Conservation (phyloP, 2,888 invertebrate genomes). For the Folsomia candida region DNA sequence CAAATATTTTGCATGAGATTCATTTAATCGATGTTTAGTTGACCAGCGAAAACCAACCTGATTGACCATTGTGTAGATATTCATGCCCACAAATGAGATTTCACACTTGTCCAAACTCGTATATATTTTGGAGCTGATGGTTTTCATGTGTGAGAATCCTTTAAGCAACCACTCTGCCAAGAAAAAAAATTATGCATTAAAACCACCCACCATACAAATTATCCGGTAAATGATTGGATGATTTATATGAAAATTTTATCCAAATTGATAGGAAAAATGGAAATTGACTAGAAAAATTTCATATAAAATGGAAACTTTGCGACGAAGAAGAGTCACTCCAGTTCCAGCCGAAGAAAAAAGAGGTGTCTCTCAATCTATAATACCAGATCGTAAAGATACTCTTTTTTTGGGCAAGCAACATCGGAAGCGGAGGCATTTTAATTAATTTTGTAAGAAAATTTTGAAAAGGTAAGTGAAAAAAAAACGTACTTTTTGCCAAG, state of each 20-base stretch:
- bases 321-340: background rate
- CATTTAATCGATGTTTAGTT: slow-evolving; percentile 15
- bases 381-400: background rate
- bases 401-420: too few species aligned
- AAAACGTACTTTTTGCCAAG: slow-evolving; percentile 37
- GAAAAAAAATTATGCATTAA: slow-evolving; percentile 13
- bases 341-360: too few species aligned
- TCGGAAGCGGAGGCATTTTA: background rate
- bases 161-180: slow-evolving; percentile 37
- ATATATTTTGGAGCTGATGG: slow-evolving; percentile 56
- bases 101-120: slow-evolving; percentile 66
- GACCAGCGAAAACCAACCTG: slow-evolving; percentile 62
- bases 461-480: background rate
- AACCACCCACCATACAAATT: background rate
- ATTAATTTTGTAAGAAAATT: background rate
- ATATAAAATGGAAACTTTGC: background rate
- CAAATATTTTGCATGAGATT: slow-evolving; percentile 20
- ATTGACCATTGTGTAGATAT: slow-evolving; percentile 68
- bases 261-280: slow-evolving; percentile 1
- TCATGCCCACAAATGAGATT: slow-evolving; percentile 67
- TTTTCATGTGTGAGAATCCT: slow-evolving; percentile 29
- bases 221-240: background rate
- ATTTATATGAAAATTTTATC: slow-evolving; percentile 27
- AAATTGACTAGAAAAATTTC: background rate
- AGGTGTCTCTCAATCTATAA: background rate